Evolutionary conservation across 2,797 vertebrate species (phyloP).

Genomic region (Tolypeutes matacus): DNA sequence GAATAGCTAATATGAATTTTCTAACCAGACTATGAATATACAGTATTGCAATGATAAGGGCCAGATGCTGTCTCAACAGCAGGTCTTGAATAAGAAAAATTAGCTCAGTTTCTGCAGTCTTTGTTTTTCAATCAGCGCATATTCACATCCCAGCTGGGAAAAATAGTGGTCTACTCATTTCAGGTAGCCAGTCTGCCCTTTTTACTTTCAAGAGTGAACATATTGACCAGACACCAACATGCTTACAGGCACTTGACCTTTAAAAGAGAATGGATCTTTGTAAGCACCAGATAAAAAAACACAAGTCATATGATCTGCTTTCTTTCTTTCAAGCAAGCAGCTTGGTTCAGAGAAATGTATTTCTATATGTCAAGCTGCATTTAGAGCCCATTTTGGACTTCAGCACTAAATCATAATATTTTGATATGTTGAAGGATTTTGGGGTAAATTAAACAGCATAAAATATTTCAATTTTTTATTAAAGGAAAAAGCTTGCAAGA

Average conservation of each 20-base stretch:
- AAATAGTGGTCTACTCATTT: not conserved
- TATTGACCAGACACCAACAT: conserved; percentile 68
- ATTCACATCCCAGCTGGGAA: conserved; percentile 42
- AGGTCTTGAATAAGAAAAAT: conserved; percentile 53
- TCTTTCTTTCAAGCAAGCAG: conserved; percentile 41
- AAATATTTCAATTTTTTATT: not conserved
- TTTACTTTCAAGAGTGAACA: conserved; percentile 52
- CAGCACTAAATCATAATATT: not conserved
- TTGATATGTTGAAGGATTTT: not conserved
- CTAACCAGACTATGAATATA: not conserved
- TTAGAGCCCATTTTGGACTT: not conserved
- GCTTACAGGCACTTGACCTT: conserved; percentile 68
- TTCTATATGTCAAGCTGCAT: not conserved
- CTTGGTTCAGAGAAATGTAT: not conserved
- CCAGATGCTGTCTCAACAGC: not conserved
- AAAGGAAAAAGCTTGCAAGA: not conserved
- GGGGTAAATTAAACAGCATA: not conserved
- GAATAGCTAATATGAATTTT: not conserved
- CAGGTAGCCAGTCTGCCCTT: conserved; percentile 29
- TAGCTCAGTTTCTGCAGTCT: not conserved
- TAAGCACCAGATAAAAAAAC: conserved; percentile 56
- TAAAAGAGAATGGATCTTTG: conserved; percentile 61
- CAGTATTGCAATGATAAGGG: not conserved
- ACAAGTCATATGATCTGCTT: not conserved
- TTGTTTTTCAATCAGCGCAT: conserved; percentile 17